Conservation (phyloP, 2,113 vertebrate species). For the Oxyura jamaicensis region DNA sequence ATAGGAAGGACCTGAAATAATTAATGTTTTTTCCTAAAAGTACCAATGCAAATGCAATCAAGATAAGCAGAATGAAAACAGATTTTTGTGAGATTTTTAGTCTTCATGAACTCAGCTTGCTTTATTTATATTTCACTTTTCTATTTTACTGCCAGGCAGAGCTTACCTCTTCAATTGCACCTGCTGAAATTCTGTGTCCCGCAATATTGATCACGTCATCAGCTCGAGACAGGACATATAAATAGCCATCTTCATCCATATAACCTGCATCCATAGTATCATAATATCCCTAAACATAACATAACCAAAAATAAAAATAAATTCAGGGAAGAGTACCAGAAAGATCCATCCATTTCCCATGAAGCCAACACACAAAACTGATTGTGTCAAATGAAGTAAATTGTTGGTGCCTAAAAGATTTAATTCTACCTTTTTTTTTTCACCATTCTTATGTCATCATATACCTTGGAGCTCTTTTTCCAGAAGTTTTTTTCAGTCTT, state of each 20-base stretch:
- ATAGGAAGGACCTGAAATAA: neutral
- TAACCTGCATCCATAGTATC: conserved; percentile 98
- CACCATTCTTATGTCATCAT: neutral
- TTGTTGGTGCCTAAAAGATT: neutral
- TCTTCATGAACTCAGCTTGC: neutral
- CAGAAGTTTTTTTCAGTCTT: neutral
- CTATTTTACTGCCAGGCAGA: neutral
- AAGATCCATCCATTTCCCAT: neutral
- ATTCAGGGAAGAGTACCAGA: neutral
- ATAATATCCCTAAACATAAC: conserved; percentile 87
- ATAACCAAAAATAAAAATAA: neutral
- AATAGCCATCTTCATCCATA: conserved; percentile 89
- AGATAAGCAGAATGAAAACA: neutral
- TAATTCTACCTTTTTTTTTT: neutral
- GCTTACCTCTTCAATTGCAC: conserved; percentile 93
- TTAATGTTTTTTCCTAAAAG: neutral
- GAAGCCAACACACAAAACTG: neutral
- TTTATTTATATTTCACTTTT: neutral
- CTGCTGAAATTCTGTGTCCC: conserved; percentile 93
- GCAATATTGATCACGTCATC: conserved; percentile 99
- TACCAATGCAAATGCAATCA: neutral
- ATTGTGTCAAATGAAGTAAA: neutral
- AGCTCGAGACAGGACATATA: conserved; percentile 93
- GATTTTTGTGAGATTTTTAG: neutral
- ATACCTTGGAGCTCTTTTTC: neutral